Percentiles rank a stretch among this genome's conserved stretches.
Conservation (phyloP, 2,888 invertebrate species). For the Tipula vernalis region DNA sequence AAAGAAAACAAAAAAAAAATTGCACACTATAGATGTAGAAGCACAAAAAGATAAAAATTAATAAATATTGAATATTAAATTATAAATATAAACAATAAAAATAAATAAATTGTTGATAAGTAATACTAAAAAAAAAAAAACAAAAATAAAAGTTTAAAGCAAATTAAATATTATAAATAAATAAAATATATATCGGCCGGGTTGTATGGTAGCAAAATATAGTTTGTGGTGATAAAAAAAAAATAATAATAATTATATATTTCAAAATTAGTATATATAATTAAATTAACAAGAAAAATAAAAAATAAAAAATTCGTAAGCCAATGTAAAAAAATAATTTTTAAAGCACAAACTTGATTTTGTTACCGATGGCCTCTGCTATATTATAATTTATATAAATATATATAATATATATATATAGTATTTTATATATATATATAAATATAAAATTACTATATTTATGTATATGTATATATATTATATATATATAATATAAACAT, state of each 20-base stretch:
- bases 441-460: not conserved
- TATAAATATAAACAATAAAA: not conserved
- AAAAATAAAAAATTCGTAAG: not conserved
- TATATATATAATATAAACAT: not conserved
- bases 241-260: not conserved
- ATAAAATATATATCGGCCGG: constrained; percentile 11
- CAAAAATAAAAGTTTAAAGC: constrained; percentile 13
- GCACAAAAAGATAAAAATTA: constrained; percentile 13
- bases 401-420: not conserved
- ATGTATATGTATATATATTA: not conserved
- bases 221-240: not conserved
- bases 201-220: not conserved
- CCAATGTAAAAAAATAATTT: not conserved
- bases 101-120: constrained; percentile 11
- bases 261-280: not conserved
- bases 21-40: constrained; percentile 17
- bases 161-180: constrained; percentile 11
- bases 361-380: not conserved
- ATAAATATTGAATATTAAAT: constrained; percentile 10
- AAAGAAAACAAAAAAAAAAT: constrained; percentile 11
- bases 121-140: constrained; percentile 12
- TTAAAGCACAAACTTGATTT: not conserved
- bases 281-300: not conserved
- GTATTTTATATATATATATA: not conserved
- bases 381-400: not conserved